Evolutionary conservation across 1,140 invertebrate genomes (phyloP).

Genomic region (Rhysida immarginata): DNA sequence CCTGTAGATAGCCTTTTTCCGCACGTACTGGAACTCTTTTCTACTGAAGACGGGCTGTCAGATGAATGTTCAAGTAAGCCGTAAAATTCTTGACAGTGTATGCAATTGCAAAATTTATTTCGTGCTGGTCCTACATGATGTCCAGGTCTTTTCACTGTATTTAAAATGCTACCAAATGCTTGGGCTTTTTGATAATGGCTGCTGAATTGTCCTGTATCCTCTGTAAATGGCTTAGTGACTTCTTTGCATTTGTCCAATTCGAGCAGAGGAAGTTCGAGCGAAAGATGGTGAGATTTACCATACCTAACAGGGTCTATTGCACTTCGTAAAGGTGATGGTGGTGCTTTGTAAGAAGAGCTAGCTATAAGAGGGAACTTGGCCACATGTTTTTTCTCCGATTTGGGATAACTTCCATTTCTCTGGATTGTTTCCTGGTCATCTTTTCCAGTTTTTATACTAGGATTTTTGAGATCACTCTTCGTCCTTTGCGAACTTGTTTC

Average conservation of each 20-base stretch:
- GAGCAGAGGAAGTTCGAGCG: neutral
- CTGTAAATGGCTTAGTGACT: neutral
- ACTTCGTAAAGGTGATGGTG: neutral
- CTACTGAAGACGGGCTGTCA: no score
- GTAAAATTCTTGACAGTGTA: slow-evolving; percentile 49
- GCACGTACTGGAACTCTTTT: no score
- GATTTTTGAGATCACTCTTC: neutral
- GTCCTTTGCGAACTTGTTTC: neutral
- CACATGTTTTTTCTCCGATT: neutral
- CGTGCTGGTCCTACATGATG: slow-evolving; percentile 58
- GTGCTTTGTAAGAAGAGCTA: neutral
- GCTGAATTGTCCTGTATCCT: neutral
- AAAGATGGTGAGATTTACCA: neutral
- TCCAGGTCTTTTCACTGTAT: slow-evolving; percentile 27
- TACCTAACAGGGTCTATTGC: no score
- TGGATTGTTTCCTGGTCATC: neutral
- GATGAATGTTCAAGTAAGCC: no score
- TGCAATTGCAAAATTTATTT: slow-evolving; percentile 53
- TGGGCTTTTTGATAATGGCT: neutral
- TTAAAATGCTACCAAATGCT: neutral
- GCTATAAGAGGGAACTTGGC: neutral
- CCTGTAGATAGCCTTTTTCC: no score
- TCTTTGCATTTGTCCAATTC: neutral
- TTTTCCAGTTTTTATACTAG: neutral
- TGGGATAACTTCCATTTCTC: neutral